Percentiles rank a stretch among this genome's conserved stretches.
These are phyloP conservation scores for Pelochelys cantorii DNA, from an alignment of 2,797 vertebrate genomes.

Conservation along the genomic window DNA sequence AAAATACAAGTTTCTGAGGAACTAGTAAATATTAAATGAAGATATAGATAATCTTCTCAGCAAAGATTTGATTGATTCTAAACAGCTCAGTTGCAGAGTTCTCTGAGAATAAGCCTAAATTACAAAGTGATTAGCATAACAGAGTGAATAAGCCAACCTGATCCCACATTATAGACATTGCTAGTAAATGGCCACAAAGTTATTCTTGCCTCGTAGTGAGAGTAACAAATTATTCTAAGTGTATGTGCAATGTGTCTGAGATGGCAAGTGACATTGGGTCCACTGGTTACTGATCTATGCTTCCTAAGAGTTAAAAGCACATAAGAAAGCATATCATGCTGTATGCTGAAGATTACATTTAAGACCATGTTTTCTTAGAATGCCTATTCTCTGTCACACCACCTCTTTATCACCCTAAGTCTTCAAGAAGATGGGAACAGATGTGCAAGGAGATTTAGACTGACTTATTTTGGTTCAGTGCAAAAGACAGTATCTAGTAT, in stretches of 20 bases:
- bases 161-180: background rate
- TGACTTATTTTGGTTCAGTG: background rate
- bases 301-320: background rate
- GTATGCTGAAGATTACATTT: background rate
- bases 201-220: background rate
- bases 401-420: background rate
- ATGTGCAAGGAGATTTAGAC: background rate
- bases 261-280: no score
- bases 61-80: background rate
- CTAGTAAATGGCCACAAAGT: accelerated
- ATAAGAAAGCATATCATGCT: background rate
- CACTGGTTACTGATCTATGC: no score
- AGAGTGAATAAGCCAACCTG: background rate
- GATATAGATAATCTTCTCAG: background rate
- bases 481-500: background rate
- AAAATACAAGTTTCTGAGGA: constrained; percentile 15
- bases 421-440: background rate
- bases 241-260: no score
- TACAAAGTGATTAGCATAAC: background rate
- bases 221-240: background rate
- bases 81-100: background rate
- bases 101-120: background rate
- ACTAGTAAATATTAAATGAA: background rate
- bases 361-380: background rate
- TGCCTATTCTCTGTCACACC: background rate